These are phyloP conservation scores for Thecocarcelia acutangulata DNA, from an alignment of 2,888 invertebrate genomes.

Conservation along the genomic window DNA sequence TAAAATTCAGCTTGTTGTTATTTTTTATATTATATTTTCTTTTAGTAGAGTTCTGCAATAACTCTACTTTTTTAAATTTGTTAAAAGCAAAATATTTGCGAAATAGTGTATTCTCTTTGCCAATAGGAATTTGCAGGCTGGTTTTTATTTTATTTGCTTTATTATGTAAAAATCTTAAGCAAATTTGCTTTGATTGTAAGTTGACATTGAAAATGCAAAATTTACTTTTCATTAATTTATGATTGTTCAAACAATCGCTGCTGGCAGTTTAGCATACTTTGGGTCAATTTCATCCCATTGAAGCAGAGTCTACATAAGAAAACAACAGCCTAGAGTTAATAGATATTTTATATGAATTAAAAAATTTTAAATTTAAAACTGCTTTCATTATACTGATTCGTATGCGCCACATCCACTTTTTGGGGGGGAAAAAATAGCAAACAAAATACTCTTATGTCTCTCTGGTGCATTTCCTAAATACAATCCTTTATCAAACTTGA, in stretches of 20 bases:
- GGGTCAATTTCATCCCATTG: background rate
- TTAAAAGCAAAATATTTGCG: background rate
- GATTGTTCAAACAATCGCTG: slow-evolving; percentile 37
- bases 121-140: background rate
- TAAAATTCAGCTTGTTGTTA: too few species aligned
- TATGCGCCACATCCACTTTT: background rate
- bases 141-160: slow-evolving; percentile 4
- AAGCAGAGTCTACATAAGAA: background rate
- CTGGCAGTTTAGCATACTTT: background rate
- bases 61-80: too few species aligned
- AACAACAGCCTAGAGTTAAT: background rate
- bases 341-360: background rate
- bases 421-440: background rate
- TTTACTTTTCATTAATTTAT: slow-evolving; percentile 58
- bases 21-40: too few species aligned
- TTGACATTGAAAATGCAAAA: slow-evolving; percentile 46
- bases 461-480: background rate
- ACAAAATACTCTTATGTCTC: background rate
- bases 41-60: too few species aligned
- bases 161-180: slow-evolving; percentile 19
- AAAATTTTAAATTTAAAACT: too few species aligned
- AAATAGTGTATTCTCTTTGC: background rate
- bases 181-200: slow-evolving; percentile 37
- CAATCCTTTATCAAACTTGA: background rate
- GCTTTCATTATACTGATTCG: too few species aligned